A percentile compares a stretch with the other conserved stretches of the same genome.
Conservation (phyloP, 2,888 invertebrate genomes). For the Agelastica alni region DNA sequence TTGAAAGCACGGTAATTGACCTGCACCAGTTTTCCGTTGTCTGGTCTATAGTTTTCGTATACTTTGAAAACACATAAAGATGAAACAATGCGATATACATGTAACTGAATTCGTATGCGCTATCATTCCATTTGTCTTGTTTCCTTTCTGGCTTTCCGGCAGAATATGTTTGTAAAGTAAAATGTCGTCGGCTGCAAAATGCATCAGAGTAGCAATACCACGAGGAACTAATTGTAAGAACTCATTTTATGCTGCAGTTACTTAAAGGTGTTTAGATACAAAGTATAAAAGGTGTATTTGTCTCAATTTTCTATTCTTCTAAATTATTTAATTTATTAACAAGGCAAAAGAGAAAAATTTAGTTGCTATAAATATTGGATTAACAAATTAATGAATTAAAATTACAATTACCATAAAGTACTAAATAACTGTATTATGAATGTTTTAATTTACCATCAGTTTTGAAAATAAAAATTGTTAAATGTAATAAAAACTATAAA, state of each 20-base stretch:
- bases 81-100: conserved; percentile 53
- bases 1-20: too few species aligned
- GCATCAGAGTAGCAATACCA: conserved; percentile 7
- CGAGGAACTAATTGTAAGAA: background rate
- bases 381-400: too few species aligned
- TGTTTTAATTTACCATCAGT: too few species aligned
- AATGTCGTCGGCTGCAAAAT: conserved; percentile 17
- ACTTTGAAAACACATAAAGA: conserved; percentile 53
- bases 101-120: conserved; percentile 47
- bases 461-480: too few species aligned
- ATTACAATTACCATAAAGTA: too few species aligned
- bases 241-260: conserved; percentile 1
- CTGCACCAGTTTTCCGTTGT: background rate
- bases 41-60: background rate
- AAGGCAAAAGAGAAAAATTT: too few species aligned
- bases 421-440: too few species aligned
- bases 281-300: background rate
- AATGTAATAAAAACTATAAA: too few species aligned
- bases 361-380: too few species aligned
- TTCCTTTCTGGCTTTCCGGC: conserved; percentile 41
- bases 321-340: too few species aligned
- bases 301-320: too few species aligned
- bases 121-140: conserved; percentile 52
- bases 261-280: background rate
- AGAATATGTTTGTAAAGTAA: conserved; percentile 16